Conservation (phyloP, 2,797 vertebrate species). For the Oreonectes daqikongensis region DNA sequence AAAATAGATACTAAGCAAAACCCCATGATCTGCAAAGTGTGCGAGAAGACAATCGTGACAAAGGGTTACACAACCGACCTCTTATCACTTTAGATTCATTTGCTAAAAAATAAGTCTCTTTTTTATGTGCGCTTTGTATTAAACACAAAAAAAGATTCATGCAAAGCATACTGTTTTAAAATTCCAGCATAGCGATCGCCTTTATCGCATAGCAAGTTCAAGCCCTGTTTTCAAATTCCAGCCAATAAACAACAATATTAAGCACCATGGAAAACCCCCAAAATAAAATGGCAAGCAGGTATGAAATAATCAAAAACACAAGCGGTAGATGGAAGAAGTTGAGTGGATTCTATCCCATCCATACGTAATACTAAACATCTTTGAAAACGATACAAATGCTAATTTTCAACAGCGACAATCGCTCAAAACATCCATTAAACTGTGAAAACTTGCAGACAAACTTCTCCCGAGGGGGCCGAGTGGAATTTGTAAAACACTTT, state of each 20-base stretch:
- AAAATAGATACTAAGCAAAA: no score
- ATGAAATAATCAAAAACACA: neutral
- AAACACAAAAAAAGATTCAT: no score
- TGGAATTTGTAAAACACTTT: constrained; percentile 20
- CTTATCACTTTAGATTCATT: no score
- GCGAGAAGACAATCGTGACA: no score
- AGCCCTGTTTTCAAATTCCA: neutral
- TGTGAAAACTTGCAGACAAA: constrained; percentile 1
- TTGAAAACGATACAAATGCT: constrained; percentile 1
- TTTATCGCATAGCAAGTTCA: no score
- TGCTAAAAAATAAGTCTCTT: no score
- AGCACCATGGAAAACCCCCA: neutral
- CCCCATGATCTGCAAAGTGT: no score
- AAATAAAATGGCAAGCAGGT: neutral
- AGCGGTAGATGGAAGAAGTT: neutral
- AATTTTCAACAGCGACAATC: neutral
- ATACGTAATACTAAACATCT: no score
- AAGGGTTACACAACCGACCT: no score
- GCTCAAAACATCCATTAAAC: neutral
- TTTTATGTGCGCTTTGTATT: no score
- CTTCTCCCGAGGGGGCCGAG: neutral
- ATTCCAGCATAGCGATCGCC: no score
- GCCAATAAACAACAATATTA: neutral
- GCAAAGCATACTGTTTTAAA: no score
- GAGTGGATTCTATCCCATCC: neutral